Conservation (phyloP, 2,797 vertebrate species). For the Pipistrellus pygmaeus region DNA sequence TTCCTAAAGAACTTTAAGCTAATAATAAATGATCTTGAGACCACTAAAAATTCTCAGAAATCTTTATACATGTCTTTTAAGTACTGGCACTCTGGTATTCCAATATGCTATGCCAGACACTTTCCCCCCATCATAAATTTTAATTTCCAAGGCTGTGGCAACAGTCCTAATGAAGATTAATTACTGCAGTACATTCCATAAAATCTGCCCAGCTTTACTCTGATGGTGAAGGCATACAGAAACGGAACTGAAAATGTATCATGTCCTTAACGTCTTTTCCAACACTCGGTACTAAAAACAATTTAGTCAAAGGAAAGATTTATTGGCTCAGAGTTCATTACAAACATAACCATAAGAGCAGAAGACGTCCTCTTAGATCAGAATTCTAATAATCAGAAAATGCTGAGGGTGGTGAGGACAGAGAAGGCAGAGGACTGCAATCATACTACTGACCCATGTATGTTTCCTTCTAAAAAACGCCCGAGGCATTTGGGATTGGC, state of each 20-base stretch:
- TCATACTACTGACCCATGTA: background rate
- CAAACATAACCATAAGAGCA: slow-evolving; percentile 56
- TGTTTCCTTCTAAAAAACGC: background rate
- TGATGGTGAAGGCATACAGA: slow-evolving; percentile 77
- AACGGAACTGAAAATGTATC: slow-evolving; percentile 83
- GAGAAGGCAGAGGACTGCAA: background rate
- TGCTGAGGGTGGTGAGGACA: background rate
- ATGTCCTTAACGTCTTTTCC: slow-evolving; percentile 72
- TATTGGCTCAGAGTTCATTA: slow-evolving; percentile 68
- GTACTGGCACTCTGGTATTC: slow-evolving; percentile 83
- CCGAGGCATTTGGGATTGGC: background rate
- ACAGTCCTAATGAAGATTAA: slow-evolving; percentile 88
- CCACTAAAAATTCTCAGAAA: slow-evolving; percentile 77
- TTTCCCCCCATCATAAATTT: slow-evolving; percentile 84
- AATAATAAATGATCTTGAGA: slow-evolving; percentile 79
- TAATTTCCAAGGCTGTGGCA: slow-evolving; percentile 85
- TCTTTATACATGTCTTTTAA: slow-evolving; percentile 75
- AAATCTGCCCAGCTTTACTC: slow-evolving; percentile 82
- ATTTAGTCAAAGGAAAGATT: slow-evolving; percentile 65
- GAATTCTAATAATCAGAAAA: slow-evolving; percentile 56
- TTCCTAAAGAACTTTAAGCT: slow-evolving; percentile 60
- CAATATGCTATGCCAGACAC: slow-evolving; percentile 83
- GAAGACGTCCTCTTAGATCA: slow-evolving; percentile 44
- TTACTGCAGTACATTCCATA: slow-evolving; percentile 85
- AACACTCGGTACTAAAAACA: slow-evolving; percentile 70